phyloP scores from a whole-genome alignment of 2,113 vertebrate genomes.

The Oxyruncus cristatus region DNA sequence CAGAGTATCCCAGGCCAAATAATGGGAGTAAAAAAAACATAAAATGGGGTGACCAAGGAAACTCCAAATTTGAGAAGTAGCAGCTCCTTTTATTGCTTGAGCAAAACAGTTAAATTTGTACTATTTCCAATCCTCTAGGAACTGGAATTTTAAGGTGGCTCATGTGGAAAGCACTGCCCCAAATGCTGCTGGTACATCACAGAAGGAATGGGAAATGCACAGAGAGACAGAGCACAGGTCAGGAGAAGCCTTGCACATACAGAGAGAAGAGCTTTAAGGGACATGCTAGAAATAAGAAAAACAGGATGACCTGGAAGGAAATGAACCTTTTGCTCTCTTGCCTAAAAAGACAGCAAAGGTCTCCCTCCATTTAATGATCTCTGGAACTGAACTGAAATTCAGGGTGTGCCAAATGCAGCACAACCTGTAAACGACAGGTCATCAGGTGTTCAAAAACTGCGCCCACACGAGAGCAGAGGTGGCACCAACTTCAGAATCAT shows the following conservation, averaged over 20 bases:
- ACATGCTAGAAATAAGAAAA: background rate
- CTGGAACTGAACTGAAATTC: background rate
- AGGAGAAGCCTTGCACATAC: background rate
- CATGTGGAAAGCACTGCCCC: rapidly evolving
- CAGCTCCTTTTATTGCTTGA: background rate
- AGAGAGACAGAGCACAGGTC: rapidly evolving
- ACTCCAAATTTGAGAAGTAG: background rate
- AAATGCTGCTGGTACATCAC: rapidly evolving
- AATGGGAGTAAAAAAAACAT: rapidly evolving
- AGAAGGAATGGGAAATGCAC: background rate
- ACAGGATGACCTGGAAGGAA: background rate
- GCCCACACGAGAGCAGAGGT: rapidly evolving
- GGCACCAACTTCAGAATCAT: background rate
- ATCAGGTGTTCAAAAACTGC: background rate
- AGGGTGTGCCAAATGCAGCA: rapidly evolving
- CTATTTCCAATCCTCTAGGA: background rate
- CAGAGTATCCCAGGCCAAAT: rapidly evolving
- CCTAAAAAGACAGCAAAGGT: background rate
- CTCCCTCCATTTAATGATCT: background rate
- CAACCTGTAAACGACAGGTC: background rate
- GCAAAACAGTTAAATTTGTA: background rate
- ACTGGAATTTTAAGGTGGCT: background rate
- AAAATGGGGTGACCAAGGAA: background rate
- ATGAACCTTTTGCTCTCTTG: background rate
- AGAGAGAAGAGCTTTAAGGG: background rate